These are phyloP conservation scores for Argyresthia albistria DNA, from an alignment of 2,888 invertebrate genomes.

Conservation along the genomic window DNA sequence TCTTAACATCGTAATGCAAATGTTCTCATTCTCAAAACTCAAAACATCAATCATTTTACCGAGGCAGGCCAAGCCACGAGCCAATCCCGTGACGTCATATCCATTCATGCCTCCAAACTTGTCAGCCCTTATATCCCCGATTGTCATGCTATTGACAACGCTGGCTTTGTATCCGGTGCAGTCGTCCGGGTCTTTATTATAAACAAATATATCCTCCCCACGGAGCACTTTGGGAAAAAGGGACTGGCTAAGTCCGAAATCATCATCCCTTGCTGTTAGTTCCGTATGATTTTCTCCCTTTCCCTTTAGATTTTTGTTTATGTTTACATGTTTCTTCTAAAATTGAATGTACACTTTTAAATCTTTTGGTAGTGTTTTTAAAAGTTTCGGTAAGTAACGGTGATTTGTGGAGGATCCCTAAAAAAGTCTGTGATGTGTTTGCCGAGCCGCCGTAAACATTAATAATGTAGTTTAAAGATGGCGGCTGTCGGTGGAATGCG, in stretches of 20 bases:
- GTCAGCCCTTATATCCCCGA: background rate
- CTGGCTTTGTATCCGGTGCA: background rate
- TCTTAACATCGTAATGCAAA: too few relatives aligned
- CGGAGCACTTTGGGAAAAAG: background rate
- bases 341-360: too few relatives aligned
- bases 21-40: background rate
- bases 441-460: constrained; percentile 53
- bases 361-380: too few relatives aligned
- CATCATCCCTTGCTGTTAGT: background rate
- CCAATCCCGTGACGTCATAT: background rate
- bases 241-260: background rate
- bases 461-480: constrained; percentile 69
- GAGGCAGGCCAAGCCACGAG: background rate
- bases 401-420: constrained; percentile 8
- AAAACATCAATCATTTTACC: background rate
- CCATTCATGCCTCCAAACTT: background rate
- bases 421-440: constrained; percentile 36
- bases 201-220: constrained; percentile 50
- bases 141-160: constrained; percentile 5
- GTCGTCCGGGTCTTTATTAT: constrained; percentile 43
- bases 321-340: too few relatives aligned
- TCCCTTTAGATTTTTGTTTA: too few relatives aligned
- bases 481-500: constrained; percentile 55
- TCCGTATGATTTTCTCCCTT: background rate
- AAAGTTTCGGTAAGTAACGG: too few relatives aligned